Conservation (phyloP, 2,888 invertebrate species). For the Temnothorax rugatulus region DNA sequence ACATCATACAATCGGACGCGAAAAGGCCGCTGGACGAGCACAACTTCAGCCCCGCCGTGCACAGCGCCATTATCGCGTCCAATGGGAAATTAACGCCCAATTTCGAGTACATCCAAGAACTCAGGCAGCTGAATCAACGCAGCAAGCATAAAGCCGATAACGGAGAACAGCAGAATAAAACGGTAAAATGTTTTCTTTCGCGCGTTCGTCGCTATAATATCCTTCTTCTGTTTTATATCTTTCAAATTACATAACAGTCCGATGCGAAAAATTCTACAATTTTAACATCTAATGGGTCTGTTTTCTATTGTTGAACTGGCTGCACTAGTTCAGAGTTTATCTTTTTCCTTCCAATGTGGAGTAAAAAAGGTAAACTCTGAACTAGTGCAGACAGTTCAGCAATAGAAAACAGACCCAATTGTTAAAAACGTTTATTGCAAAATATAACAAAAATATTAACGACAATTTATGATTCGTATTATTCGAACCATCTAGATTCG, state of each 20-base stretch:
- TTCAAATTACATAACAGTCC: not conserved
- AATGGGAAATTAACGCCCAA: constrained; percentile 97
- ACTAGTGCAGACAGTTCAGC: no score
- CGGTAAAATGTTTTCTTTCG: constrained; percentile 82
- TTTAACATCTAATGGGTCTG: not conserved
- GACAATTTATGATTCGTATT: not conserved
- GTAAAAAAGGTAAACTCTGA: no score
- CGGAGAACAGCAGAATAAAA: constrained; percentile 87
- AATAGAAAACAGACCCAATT: not conserved
- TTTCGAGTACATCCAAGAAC: constrained; percentile 97
- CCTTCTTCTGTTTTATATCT: not conserved
- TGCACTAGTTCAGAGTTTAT: no score
- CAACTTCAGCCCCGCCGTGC: constrained; percentile 91
- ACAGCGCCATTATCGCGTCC: constrained; percentile 97
- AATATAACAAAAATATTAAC: not conserved
- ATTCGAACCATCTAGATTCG: no score
- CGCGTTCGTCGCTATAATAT: no score
- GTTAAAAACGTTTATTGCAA: not conserved
- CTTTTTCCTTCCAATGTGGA: no score
- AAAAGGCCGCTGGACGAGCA: constrained; percentile 92
- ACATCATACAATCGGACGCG: constrained; percentile 96
- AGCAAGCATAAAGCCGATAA: constrained; percentile 92
- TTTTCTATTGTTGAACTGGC: no score
- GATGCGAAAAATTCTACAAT: not conserved
- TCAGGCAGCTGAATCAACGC: constrained; percentile 90